Evolutionary conservation across 2,888 invertebrate species (phyloP), one percentile per base, ranked within the genome.

Genomic region (Chrysolina oricalcia): DNA sequence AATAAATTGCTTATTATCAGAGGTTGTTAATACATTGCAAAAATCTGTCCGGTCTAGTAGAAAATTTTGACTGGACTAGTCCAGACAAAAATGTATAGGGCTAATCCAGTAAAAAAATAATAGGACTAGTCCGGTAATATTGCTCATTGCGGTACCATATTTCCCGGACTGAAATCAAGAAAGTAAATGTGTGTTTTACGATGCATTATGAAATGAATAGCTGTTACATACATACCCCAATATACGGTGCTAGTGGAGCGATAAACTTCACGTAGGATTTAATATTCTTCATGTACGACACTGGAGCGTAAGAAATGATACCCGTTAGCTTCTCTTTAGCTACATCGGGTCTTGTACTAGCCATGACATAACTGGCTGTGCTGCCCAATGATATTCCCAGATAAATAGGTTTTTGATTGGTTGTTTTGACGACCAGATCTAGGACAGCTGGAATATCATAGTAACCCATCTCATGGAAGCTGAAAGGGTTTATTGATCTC

Each of bases 351-450:
- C 46, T 65, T 13, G 41, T 23, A 43, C 41, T 65, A 10, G 9
- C 41, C 15, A 43, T 13, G 15, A 65, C 65, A 19, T 27, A 41
- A 21, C 65, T 21, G n/a, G 41, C 65, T 17, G 41, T 19, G 19
- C 9, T 46, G 11, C 65, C 65, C 8, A 46, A 43, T n/a, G 65
- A 65, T 6, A 43, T 17, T 43, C 65, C 65, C 41, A 65, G 21
- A 65, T 65, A 65, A 21, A 65, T 65, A 10, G 65, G 19, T 19
- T 65, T 65, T 41, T 41, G 46, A 13, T 65, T 65, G n/a, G 43
- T 65, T 8, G 6, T 65, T 46, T 15, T 13, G 13, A 43, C 41
- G 43, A 65, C 43, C 2, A 65, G 43, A 21, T 46, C 65, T 11
- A 65, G 17, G 9, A 21, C 13, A 0, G 65, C 41, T 13, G 43